A percentile compares a stretch with the other conserved stretches of the same genome.
Evolutionary conservation across 37 sponge, comb jelly and placozoan species (phyloP).

Genomic region (Ianthella basta): DNA sequence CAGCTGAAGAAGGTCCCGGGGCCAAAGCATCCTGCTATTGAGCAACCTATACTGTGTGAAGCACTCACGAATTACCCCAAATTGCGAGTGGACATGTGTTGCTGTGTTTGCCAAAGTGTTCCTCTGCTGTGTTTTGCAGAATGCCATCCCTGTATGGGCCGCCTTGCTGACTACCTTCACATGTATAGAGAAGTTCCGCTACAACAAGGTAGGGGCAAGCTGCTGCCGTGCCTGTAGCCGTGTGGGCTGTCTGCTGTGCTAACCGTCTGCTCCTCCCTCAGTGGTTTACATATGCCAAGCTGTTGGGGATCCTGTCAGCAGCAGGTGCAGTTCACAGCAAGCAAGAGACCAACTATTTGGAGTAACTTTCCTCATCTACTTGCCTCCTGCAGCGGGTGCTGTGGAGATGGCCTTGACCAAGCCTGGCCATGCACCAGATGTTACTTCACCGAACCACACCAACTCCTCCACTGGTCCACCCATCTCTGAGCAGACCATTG

Average conservation of each 20-base stretch:
- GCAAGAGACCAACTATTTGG: neutral
- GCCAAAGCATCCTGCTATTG: too few relatives aligned
- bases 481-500: conserved; percentile 1
- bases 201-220: neutral
- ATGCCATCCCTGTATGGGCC: conserved; percentile 64
- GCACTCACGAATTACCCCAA: too few relatives aligned
- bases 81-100: too few relatives aligned
- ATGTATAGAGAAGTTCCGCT: conserved; percentile 56
- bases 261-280: neutral
- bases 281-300: conserved; percentile 52
- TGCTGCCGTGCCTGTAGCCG: neutral
- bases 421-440: neutral
- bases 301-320: conserved; percentile 64
- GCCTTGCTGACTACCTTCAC: conserved; percentile 43
- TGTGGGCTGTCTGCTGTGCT: neutral
- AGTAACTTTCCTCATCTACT: neutral
- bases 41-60: too few relatives aligned
- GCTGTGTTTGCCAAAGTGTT: neutral
- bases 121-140: conserved; percentile 5
- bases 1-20: too few relatives aligned
- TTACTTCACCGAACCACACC: neutral
- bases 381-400: conserved; percentile 53
- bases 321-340: conserved; percentile 29
- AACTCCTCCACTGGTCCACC: neutral
- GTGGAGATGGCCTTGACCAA: conserved; percentile 56